phyloP scores from a whole-genome alignment of 30 jellyfish, hydroid and myxozoan genomes.

The Cassiopea andromeda region DNA sequence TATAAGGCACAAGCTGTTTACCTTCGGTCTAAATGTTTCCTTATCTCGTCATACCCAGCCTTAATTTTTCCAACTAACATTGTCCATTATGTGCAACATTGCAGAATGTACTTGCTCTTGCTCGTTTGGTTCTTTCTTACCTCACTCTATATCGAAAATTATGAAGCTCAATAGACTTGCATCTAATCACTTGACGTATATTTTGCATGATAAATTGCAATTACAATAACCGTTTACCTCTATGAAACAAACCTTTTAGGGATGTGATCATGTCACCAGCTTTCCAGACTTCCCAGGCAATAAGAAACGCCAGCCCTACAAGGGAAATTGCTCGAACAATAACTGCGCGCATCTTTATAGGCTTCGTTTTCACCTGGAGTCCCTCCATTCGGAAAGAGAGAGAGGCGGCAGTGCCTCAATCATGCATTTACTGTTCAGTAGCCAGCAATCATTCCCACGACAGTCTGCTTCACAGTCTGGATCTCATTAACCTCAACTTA shows the following conservation, averaged over 20 bases:
- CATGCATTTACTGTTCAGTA: background rate
- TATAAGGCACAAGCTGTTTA: too few species aligned
- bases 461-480: background rate
- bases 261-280: slow-evolving; percentile 78
- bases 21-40: too few species aligned
- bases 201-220: background rate
- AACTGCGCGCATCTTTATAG: slow-evolving; percentile 61
- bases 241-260: slow-evolving; percentile 49
- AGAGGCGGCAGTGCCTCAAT: slow-evolving; percentile 1
- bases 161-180: too few species aligned
- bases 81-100: too few species aligned
- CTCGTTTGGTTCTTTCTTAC: too few species aligned
- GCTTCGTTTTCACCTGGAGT: slow-evolving; percentile 25
- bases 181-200: background rate
- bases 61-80: too few species aligned
- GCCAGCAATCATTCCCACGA: background rate
- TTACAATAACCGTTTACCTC: background rate
- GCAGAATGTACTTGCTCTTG: too few species aligned
- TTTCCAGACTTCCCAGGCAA: slow-evolving; percentile 94
- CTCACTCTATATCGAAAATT: too few species aligned
- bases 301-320: slow-evolving; percentile 65
- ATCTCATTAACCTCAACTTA: slow-evolving; percentile 26
- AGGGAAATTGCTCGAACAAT: slow-evolving; percentile 75
- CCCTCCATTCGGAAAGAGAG: slow-evolving; percentile 21
- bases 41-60: too few species aligned